Conservation (phyloP, 2,113 vertebrate species). For the Phrynosoma platyrhinos region DNA sequence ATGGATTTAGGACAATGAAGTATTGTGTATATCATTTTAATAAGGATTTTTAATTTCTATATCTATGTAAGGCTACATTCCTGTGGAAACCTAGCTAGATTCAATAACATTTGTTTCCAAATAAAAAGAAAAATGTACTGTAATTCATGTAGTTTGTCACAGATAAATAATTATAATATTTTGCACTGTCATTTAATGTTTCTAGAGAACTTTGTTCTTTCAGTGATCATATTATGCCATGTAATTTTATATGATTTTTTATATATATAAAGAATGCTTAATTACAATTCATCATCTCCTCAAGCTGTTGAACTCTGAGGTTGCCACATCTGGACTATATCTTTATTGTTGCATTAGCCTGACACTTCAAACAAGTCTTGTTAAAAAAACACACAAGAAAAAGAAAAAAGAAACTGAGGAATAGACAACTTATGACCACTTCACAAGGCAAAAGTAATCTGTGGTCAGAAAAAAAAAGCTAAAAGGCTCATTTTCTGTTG, state of each 20-base stretch:
- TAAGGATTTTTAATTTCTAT: background rate
- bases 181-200: background rate
- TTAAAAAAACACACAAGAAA: background rate
- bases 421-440: constrained; percentile 6
- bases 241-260: background rate
- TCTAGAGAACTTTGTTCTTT: background rate
- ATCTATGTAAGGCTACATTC: background rate
- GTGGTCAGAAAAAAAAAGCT: constrained; percentile 42
- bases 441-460: constrained; percentile 25
- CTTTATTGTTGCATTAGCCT: constrained; percentile 27
- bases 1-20: background rate
- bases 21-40: background rate
- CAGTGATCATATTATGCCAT: background rate
- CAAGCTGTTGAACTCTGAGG: constrained; percentile 42
- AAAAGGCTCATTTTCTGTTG: constrained; percentile 32
- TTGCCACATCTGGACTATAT: constrained; percentile 56
- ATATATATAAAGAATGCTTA: constrained; percentile 10
- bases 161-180: background rate
- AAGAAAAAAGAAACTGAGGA: constrained; percentile 7
- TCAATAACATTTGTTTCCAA: background rate
- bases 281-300: constrained; percentile 42
- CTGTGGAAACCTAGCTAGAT: background rate
- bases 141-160: background rate
- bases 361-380: constrained; percentile 61
- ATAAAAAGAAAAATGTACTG: background rate